Evolutionary conservation across 2,113 vertebrate species (phyloP), one percentile per base, ranked within the genome.

Genomic region (Camelus dromedarius): DNA sequence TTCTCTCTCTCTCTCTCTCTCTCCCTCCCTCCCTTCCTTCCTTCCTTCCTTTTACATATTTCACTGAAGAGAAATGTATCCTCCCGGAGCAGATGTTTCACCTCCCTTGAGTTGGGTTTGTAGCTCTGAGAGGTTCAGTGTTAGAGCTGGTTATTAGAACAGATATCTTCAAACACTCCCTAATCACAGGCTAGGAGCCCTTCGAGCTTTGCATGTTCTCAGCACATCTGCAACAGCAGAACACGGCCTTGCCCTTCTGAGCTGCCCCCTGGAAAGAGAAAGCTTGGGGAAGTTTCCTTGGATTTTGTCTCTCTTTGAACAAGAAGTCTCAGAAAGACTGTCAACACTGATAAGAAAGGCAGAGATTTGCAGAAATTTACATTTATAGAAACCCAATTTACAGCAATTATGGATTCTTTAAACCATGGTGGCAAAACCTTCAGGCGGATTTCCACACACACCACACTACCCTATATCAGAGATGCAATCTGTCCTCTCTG

Each of bases 21-120:
- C 38, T 42, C 38, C 38, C 38, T 42, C 5, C 58, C 79, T 46
- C 32, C 35, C 79, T n/a, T 38, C 66, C 56, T 75, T n/a, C 13
- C 58, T 70, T n/a, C 26, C 82, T 72, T 94, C 5, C 67, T 62
- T 83, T 94, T 76, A 96, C 79, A 67, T 86, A 30, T 81, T 95
- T 91, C 79, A 94, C 35, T 38, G 26, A 92, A 60, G 32, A 80
- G 46, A 52, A 82, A 64, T 38, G 10, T 67, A 48, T 30, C 28
- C 20, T 81, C 30, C 11, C 32, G 15, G 20, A 22, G 38, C 22
- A 18, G 22, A 8, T 42, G 46, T 92, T 86, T 93, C n/a, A 2
- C 70, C 50, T 38, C 48, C 52, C 60, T 20, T 60, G 48, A 73
- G 46, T 70, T 46, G 28, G 10, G 8, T 84, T 32, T 46, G 32